Evolutionary conservation across 2,797 vertebrate genomes (phyloP), one percentile per base, ranked within the genome.

Genomic region (Morelia viridis): DNA sequence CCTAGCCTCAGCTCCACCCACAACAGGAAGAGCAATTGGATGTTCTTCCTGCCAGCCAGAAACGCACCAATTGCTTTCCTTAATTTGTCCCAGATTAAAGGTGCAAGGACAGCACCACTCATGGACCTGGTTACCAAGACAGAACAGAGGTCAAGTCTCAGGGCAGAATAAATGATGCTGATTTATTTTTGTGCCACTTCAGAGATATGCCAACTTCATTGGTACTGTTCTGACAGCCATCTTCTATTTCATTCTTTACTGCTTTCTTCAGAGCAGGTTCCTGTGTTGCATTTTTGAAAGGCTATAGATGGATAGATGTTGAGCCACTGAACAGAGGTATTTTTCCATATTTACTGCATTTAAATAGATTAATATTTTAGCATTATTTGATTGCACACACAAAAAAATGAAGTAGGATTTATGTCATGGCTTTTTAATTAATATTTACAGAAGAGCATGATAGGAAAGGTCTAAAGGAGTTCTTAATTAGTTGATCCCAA

Each of bases 311-410:
- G 19, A 1, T 0, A 31, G 19, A 31, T n/a, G 5, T 90, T 28
- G 35, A 84, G 68, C 84, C 0, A 96, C 94, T 96, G 95, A 97
- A 97, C 0, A 92, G 85, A 50, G 1, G 91, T 90, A 56, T 41
- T 89, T 91, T 92, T 89, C 90, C 90, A 11, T 50, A 93, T 95
- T 89, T 95, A 96, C 92, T 96, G 94, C 93, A 95, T 94, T 97
- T 96, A 96, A 97, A 97, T 96, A 94, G 53, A 76, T 0, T 95
- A 53, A 53, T 53, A 53, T 53, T 53, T 53, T 76, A 76, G 35
- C 9, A 41, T 41, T 41, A 76, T 76, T 93, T 96, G 96, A 95
- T 92, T 96, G 95, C 95, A 96, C 71, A 92, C 92, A 89, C 93
- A 89, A 87, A 92, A 92, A 62, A 35, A 58, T 50, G 31, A 28